Conservation (phyloP, 2,888 invertebrate species). For the Hipparchia semele region DNA sequence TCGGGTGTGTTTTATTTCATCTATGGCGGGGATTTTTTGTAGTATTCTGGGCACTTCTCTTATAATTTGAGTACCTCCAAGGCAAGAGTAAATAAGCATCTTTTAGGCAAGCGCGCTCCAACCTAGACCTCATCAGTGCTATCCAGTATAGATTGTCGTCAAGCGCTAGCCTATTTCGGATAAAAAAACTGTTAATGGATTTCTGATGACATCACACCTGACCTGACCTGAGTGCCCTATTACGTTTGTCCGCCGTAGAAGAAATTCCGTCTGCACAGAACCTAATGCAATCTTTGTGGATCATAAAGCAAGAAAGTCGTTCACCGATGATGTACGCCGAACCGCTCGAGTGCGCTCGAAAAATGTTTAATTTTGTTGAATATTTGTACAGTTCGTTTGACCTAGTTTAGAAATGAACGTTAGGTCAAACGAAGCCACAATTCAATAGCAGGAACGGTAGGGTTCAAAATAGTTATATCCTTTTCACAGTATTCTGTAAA, state of each 20-base stretch:
- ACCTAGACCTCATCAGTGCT: no score
- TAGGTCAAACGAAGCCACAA: slow-evolving; percentile 4
- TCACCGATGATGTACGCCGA: slow-evolving; percentile 24
- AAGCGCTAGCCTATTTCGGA: no score
- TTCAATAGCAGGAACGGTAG: neutral
- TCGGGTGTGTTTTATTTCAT: no score
- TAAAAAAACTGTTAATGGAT: no score
- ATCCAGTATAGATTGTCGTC: no score
- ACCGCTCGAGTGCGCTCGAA: slow-evolving; percentile 16
- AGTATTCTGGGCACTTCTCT: no score
- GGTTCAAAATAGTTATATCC: neutral
- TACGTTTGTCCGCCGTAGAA: neutral
- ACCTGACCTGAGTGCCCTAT: no score
- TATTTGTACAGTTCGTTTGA: slow-evolving; percentile 18
- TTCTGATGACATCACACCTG: no score
- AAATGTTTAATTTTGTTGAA: slow-evolving; percentile 30
- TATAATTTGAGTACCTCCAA: no score
- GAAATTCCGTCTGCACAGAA: neutral
- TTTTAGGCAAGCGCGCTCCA: no score
- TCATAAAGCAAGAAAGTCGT: slow-evolving; percentile 28
- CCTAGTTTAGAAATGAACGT: slow-evolving; percentile 8
- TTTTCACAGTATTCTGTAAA: neutral
- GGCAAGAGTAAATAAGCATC: no score
- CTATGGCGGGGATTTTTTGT: no score
- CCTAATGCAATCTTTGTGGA: slow-evolving; percentile 25